These are phyloP conservation scores for Phaedon cochleariae DNA, from an alignment of 2,888 invertebrate genomes.

Conservation along the genomic window DNA sequence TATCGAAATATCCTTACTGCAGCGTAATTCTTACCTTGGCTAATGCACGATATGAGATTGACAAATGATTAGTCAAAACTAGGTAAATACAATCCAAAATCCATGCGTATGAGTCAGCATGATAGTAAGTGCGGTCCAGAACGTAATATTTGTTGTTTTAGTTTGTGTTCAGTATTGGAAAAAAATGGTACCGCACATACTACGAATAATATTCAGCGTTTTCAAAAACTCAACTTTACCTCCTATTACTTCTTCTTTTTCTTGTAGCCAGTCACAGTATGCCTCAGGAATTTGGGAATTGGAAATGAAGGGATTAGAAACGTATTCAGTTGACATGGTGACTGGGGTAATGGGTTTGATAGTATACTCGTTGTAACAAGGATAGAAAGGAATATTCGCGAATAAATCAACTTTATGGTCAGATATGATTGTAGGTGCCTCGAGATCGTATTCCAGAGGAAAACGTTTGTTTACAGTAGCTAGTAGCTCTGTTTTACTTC, in stretches of 20 bases:
- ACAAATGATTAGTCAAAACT: constrained; percentile 46
- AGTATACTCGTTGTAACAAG: constrained; percentile 51
- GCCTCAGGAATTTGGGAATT: constrained; percentile 53
- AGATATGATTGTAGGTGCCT: constrained; percentile 2
- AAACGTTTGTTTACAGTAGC: constrained; percentile 53
- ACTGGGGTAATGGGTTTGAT: constrained; percentile 27
- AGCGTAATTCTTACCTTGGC: constrained; percentile 45
- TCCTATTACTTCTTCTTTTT: constrained; percentile 52
- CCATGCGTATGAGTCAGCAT: constrained; percentile 58
- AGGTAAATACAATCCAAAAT: constrained; percentile 55
- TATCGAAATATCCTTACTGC: constrained; percentile 60
- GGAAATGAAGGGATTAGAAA: constrained; percentile 44
- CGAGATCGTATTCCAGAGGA: constrained; percentile 54
- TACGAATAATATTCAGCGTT: constrained; percentile 16
- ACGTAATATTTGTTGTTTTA: no score
- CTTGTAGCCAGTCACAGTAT: constrained; percentile 61
- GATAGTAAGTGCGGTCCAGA: background rate
- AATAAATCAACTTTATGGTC: constrained; percentile 52
- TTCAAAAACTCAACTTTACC: constrained; percentile 54
- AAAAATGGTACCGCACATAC: background rate
- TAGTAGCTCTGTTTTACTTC: constrained; percentile 51
- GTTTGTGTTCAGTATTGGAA: no score
- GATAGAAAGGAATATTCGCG: constrained; percentile 58
- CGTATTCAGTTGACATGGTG: constrained; percentile 41
- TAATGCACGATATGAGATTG: constrained; percentile 43